Percentiles rank a stretch among this genome's conserved stretches.
These are phyloP conservation scores for Metaphire vulgaris DNA, from an alignment of 1,140 invertebrate genomes.

Conservation along the genomic window DNA sequence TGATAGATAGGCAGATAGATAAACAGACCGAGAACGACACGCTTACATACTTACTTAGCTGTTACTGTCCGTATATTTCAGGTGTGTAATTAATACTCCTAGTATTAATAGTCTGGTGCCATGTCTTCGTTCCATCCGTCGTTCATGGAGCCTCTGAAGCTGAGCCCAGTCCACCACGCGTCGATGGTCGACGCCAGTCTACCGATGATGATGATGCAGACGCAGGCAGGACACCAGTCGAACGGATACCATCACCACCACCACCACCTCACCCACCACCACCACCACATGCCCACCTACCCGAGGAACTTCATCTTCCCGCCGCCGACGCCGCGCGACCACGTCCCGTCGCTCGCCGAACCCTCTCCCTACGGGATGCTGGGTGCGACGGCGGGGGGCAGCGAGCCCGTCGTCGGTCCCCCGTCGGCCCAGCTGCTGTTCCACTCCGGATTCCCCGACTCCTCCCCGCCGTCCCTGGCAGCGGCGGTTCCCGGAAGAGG, in stretches of 20 bases:
- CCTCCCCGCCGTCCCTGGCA: background rate
- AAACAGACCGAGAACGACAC: too few relatives aligned
- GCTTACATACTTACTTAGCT: too few relatives aligned
- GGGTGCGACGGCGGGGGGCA: constrained; percentile 2
- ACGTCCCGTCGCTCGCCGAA: background rate
- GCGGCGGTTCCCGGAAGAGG: background rate
- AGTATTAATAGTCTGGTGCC: too few relatives aligned
- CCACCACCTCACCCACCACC: too few relatives aligned
- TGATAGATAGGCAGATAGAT: constrained; percentile 23
- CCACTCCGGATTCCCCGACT: background rate
- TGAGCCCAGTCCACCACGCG: background rate
- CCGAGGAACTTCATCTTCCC: background rate
- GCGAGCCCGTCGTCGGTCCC: background rate
- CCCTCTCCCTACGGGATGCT: background rate
- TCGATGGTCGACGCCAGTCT: background rate
- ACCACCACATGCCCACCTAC: background rate
- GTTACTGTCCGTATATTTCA: too few relatives aligned
- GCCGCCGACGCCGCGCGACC: background rate
- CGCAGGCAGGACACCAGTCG: background rate
- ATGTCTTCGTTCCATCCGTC: background rate
- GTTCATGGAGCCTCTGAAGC: background rate
- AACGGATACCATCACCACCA: too few relatives aligned
- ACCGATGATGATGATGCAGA: background rate
- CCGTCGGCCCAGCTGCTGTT: background rate
- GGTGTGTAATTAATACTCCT: too few relatives aligned